Percentiles rank a stretch among this genome's conserved stretches.
These are phyloP conservation scores for Gallinago nigripennis DNA, from an alignment of 2,797 vertebrate species.

Conservation along the genomic window DNA sequence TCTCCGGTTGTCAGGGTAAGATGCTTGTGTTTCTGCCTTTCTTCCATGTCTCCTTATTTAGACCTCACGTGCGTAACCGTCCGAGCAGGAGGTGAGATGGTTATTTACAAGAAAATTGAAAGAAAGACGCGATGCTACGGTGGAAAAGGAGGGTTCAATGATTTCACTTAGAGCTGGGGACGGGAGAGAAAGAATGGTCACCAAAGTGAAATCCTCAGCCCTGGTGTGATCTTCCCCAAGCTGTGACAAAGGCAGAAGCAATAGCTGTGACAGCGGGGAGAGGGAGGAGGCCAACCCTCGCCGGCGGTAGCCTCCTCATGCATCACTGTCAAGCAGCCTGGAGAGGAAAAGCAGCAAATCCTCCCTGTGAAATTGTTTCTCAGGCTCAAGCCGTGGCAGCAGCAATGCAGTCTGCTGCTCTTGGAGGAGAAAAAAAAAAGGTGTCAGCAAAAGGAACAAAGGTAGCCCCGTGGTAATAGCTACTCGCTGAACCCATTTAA, in stretches of 20 bases:
- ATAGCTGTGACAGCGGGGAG: constrained; percentile 33
- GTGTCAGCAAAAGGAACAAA: background rate
- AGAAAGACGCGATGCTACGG: background rate
- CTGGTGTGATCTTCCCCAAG: background rate
- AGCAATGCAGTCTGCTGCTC: constrained; percentile 20
- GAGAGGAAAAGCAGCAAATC: constrained; percentile 26
- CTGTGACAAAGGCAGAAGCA: constrained; percentile 23
- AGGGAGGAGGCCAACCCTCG: constrained; percentile 8
- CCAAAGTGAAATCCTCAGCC: background rate
- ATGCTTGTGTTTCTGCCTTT: background rate
- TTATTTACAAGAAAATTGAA: constrained; percentile 14
- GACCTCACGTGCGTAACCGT: background rate
- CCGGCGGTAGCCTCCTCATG: constrained; percentile 32
- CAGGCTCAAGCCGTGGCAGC: background rate
- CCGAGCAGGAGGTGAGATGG: background rate
- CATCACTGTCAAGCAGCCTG: constrained; percentile 49
- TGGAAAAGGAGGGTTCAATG: constrained; percentile 6
- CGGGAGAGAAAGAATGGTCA: background rate
- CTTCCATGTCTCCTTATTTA: constrained; percentile 11
- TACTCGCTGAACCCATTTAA: constrained; percentile 33
- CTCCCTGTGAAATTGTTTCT: constrained; percentile 52
- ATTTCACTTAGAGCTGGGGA: background rate
- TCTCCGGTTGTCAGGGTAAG: background rate
- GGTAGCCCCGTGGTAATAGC: background rate
- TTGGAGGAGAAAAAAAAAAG: background rate